Evolutionary conservation across 92 coral and sea anemone genomes (phyloP), one percentile per base, ranked within the genome.

Genomic region (Porites rus): DNA sequence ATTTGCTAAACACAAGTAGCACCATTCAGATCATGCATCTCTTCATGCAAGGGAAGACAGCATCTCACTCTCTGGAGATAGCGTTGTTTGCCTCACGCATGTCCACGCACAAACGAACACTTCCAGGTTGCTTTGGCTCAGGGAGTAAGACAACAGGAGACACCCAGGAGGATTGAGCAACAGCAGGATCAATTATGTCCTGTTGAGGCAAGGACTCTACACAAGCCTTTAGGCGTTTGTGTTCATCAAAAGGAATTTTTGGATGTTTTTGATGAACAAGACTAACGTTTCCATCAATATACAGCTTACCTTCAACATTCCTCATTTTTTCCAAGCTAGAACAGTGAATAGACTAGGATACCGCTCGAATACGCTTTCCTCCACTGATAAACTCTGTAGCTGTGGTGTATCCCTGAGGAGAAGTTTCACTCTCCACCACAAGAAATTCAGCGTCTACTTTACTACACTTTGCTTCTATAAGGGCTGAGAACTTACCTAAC

Each of bases 1-100:
- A 65, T 63, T 83, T 89, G 74, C 90, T 81, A 70, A 92, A 92
- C 78, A 76, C 84, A 12, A 24, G 83, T 85, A 11, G 92, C 89
- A 64, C 92, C 89, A 92, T 86, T 92, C 73, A 89, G 87, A 52
- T 92, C 88, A 46, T 86, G 84, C 25, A 89, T 80, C 20, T 84
- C 73, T 76, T 88, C 92, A 58, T 88, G n/a, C 86, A 56, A 92
- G 76, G 28, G 92, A 88, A 38, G 86, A 92, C 81, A 87, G 84
- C 50, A 88, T 92, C 90, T n/a, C 86, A 46, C 31, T 92, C 95
- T 72, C 95, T 69, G 71, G 77, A 43, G 11, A 86, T 92, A 75
- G 91, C 80, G 31, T 81, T 28, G 78, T 89, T 89, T 20, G 90
- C 91, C 77, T 88, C 80, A 2, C 88, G 73, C 87, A 65, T 80